A percentile compares a stretch with the other conserved stretches of the same genome.
These are phyloP conservation scores for Cavia porcellus DNA, from an alignment of 2,113 vertebrate genomes.

Conservation along the genomic window DNA sequence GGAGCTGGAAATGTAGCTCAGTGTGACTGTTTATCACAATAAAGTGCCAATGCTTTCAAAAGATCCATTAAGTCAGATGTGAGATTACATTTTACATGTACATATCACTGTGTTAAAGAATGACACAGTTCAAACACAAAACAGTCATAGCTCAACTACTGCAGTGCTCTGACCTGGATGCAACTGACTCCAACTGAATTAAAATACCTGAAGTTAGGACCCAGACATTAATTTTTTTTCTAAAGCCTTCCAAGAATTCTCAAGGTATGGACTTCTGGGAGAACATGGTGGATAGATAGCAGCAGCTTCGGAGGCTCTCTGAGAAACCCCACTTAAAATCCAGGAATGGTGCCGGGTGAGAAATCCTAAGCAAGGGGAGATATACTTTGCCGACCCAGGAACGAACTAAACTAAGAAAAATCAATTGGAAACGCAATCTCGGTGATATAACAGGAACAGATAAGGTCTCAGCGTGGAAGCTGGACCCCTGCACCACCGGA, in stretches of 20 bases:
- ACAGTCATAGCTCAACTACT: conserved; percentile 9
- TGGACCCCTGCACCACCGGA: no score
- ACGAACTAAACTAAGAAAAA: no score
- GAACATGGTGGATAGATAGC: no score
- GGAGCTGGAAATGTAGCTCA: not conserved
- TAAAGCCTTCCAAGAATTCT: conserved; percentile 40
- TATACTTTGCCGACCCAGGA: no score
- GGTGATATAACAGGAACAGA: no score
- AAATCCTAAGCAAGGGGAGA: no score
- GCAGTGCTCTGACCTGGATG: not conserved
- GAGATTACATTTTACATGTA: not conserved
- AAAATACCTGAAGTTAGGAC: not conserved
- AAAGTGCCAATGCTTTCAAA: not conserved
- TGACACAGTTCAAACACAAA: conserved; percentile 19
- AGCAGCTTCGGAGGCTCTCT: no score
- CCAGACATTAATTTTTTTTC: not conserved
- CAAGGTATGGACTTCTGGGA: not conserved
- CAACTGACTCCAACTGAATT: conserved; percentile 12
- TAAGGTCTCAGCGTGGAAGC: no score
- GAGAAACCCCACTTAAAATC: no score
- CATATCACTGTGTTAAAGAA: not conserved
- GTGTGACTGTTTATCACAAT: not conserved
- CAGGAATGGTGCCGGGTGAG: no score
- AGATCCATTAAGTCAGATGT: not conserved
- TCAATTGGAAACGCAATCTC: no score